A percentile compares a stretch with the other conserved stretches of the same genome.
phyloP scores from a whole-genome alignment of 2,888 invertebrate species.

The Tethea ocularis region DNA sequence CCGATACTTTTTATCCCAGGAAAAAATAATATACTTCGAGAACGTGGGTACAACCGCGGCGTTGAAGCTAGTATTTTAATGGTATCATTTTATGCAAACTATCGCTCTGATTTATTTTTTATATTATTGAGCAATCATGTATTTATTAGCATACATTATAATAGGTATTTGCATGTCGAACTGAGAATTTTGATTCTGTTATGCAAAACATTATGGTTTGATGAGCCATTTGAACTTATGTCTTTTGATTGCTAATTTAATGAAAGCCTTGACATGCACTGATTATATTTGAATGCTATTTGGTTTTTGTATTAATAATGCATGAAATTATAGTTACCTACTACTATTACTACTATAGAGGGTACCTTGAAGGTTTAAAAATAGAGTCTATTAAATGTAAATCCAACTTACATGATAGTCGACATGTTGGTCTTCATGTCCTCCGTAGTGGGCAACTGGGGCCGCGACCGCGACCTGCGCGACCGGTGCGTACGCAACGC shows the following conservation, averaged over 20 bases:
- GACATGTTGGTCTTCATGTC: conserved; percentile 73
- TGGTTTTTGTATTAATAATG: not conserved
- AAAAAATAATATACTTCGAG: too few relatives aligned
- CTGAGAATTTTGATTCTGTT: not conserved
- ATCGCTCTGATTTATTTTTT: not conserved
- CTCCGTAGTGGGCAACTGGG: conserved; percentile 56
- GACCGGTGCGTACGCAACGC: conserved; percentile 67
- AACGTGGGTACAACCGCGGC: too few relatives aligned
- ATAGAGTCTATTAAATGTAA: not conserved
- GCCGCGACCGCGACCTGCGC: conserved; percentile 38
- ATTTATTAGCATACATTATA: not conserved
- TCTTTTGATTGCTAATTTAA: not conserved
- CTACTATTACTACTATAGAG: too few relatives aligned
- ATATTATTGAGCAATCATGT: not conserved
- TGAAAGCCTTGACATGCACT: not conserved
- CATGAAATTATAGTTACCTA: too few relatives aligned
- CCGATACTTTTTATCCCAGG: too few relatives aligned
- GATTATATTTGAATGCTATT: not conserved
- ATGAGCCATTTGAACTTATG: too few relatives aligned
- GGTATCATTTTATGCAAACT: not conserved
- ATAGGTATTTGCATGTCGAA: not conserved
- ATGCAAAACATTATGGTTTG: not conserved
- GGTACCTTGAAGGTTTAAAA: too few relatives aligned
- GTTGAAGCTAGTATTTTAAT: too few relatives aligned
- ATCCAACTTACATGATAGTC: conserved; percentile 72